phyloP scores from a whole-genome alignment of 1,140 invertebrate species.

The Octopus sinensis region DNA sequence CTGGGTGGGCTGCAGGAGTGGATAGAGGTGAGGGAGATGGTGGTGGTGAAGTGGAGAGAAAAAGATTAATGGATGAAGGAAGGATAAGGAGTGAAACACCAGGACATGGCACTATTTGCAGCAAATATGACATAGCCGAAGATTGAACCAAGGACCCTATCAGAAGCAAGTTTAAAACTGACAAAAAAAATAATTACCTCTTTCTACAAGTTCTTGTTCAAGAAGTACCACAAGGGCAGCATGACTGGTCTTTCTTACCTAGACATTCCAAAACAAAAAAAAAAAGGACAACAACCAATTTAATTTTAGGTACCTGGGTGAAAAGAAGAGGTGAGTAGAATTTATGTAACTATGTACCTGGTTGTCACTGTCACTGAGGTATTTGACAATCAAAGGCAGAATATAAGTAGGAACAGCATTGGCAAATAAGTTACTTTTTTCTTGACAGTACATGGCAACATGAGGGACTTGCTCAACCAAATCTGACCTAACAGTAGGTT shows the following conservation, averaged over 20 bases:
- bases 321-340: background rate
- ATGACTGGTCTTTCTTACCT: slow-evolving; percentile 68
- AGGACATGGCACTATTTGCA: no score
- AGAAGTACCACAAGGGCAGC: slow-evolving; percentile 64
- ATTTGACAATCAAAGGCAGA: slow-evolving; percentile 65
- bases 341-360: slow-evolving; percentile 58
- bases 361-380: slow-evolving; percentile 63
- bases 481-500: slow-evolving; percentile 63
- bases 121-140: no score
- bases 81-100: no score
- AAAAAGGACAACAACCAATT: background rate
- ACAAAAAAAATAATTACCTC: slow-evolving; percentile 41
- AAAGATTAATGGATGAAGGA: no score
- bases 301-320: background rate
- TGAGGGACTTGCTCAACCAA: slow-evolving; percentile 68
- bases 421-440: slow-evolving; percentile 56
- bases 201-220: slow-evolving; percentile 64
- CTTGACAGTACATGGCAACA: slow-evolving; percentile 65
- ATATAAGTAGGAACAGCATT: slow-evolving; percentile 61
- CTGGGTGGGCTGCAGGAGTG: no score
- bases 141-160: no score
- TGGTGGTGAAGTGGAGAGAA: no score
- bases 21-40: no score
- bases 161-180: no score
- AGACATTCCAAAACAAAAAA: slow-evolving; percentile 16